Evolutionary conservation across 2,797 vertebrate genomes (phyloP).

Genomic region (Gallinago stenura): DNA sequence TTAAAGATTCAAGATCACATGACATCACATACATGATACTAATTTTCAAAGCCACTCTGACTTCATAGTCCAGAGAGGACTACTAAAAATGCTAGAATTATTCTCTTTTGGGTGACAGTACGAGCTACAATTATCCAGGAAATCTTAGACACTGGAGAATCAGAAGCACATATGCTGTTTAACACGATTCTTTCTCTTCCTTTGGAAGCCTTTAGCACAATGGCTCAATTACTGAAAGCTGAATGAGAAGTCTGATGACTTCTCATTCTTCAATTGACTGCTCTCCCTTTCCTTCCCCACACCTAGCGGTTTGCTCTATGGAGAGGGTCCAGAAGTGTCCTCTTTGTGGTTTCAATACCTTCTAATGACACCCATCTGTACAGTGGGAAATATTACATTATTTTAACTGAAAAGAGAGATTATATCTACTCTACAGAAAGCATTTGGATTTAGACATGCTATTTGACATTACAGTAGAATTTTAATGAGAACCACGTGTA

Average conservation of each 20-base stretch:
- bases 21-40: background rate
- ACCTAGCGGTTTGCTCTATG: background rate
- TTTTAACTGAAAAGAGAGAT: background rate
- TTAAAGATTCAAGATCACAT: background rate
- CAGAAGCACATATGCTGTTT: background rate
- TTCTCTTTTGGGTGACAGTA: background rate
- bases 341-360: background rate
- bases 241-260: background rate
- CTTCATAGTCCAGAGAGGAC: background rate
- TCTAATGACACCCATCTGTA: background rate
- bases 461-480: background rate
- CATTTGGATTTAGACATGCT: background rate
- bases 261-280: background rate
- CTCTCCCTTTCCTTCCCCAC: background rate
- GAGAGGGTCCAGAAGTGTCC: background rate
- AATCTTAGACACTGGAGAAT: background rate
- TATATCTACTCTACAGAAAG: background rate
- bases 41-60: background rate
- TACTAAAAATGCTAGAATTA: background rate
- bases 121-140: background rate
- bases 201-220: background rate
- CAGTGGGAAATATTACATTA: background rate
- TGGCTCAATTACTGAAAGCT: background rate
- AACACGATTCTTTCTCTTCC: background rate
- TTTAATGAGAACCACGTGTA: background rate